A percentile compares a stretch with the other conserved stretches of the same genome.
Evolutionary conservation across 2,888 invertebrate species (phyloP).

Genomic region (Oasisia sp.): DNA sequence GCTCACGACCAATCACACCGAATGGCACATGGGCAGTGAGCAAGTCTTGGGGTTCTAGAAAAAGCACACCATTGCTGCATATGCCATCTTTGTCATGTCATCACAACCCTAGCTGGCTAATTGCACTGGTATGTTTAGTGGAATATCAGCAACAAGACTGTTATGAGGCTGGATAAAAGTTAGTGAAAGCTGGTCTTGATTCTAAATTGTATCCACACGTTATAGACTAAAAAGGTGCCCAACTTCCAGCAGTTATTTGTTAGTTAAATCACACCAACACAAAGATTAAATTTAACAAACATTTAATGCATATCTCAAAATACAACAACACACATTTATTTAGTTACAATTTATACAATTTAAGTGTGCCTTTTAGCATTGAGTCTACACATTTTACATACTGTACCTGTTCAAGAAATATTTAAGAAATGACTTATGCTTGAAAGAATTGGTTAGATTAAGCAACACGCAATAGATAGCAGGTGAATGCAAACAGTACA

Average conservation of each 20-base stretch:
- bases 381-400: not conserved
- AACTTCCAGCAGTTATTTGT: not conserved
- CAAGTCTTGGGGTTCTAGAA: not conserved
- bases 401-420: not conserved
- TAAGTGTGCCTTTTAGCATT: not conserved
- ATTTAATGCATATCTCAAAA: too few species aligned
- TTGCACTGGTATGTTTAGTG: not conserved
- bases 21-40: not conserved
- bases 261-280: not conserved
- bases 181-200: not conserved
- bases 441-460: not conserved
- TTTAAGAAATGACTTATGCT: not conserved
- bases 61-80: not conserved
- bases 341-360: too few species aligned
- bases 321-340: too few species aligned
- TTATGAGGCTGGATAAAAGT: not conserved
- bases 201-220: not conserved
- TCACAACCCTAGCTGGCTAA: too few species aligned
- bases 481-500: not conserved
- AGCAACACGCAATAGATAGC: not conserved
- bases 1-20: constrained; percentile 1
- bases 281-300: not conserved
- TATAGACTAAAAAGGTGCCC: not conserved
- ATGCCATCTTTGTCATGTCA: too few species aligned
- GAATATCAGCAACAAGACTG: not conserved